Percentiles rank a stretch among this genome's conserved stretches.
phyloP scores from a whole-genome alignment of 2,113 vertebrate genomes.

The Stegastes partitus region DNA sequence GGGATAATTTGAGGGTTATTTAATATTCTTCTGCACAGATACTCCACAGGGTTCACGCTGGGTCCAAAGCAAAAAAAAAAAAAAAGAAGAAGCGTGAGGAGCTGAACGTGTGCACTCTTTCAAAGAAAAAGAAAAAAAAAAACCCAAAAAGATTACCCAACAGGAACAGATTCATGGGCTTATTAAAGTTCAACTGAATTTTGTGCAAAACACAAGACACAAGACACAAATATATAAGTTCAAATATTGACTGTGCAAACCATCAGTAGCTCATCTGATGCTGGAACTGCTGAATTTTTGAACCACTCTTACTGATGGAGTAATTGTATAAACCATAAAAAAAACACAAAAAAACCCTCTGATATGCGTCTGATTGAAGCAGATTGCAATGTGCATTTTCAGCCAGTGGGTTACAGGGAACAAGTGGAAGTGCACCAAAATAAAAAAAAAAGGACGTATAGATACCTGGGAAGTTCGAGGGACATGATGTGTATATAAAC shows the following conservation, averaged over 20 bases:
- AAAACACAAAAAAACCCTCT: no score
- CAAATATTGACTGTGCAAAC: not conserved
- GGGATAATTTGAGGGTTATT: constrained; percentile 53
- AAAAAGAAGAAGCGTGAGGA: constrained; percentile 18
- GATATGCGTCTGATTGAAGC: constrained; percentile 1
- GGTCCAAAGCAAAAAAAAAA: constrained; percentile 31
- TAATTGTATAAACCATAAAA: constrained; percentile 16
- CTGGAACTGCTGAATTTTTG: not conserved
- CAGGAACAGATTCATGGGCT: not conserved
- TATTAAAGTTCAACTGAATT: constrained; percentile 7
- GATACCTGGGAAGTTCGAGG: not conserved
- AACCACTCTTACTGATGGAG: not conserved
- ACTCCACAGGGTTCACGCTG: constrained; percentile 14
- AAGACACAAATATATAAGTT: not conserved
- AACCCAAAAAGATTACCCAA: constrained; percentile 1
- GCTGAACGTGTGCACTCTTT: constrained; percentile 27
- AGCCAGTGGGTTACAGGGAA: not conserved
- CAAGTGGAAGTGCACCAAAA: not conserved
- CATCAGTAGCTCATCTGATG: not conserved
- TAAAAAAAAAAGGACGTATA: no score
- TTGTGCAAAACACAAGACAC: not conserved
- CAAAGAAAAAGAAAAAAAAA: not conserved
- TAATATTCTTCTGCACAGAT: constrained; percentile 26
- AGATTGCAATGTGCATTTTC: not conserved
- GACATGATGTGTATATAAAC: not conserved